Evolutionary conservation across 2,113 vertebrate species (phyloP), one percentile per base, ranked within the genome.

Genomic region (Alethe castanea): DNA sequence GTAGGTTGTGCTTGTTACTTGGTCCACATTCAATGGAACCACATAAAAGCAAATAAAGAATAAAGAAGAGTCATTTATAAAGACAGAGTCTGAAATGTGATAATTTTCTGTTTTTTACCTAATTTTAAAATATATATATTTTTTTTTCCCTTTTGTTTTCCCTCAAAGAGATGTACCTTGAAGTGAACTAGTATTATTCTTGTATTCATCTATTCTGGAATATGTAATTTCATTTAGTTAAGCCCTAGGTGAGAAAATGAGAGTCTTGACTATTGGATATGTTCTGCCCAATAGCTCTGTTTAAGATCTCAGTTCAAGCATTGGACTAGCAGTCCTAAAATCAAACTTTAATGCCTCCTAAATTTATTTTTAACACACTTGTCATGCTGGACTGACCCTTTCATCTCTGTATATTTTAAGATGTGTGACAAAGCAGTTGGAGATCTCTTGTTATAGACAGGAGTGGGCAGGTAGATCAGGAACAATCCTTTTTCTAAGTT

Each of bases 291-390:
- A 13, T 81, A 76, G 7, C 64, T 86, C 40, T 81, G 28, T 74
- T 88, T 42, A 81, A 88, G 54, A 76, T 77, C 42, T 86, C 36
- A 66, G 77, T 47, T 61, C 26, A 6, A 74, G 24, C 64, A 52
- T 12, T 70, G 31, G 62, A 66, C 74, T 56, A 77, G 56, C 33
- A 71, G 28, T 77, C 35, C 40, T 56, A 86, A 88, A 54, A 94
- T 86, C 61, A 78, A 90, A 82, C 56, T 90, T 94, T 66, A 93
- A 57, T 84, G 81, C 36, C 61, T 88, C 48, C 65, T 83, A 57
- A 66, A 78, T 81, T 33, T 86, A 70, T 86, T 93, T 91, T 90
- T 94, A 92, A 88, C 53, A 67, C 56, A 50, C 52, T 83, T 92
- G 26, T 81, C 80, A 33, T 78, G 83, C 66, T 84, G 72, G 82